Evolutionary conservation across 1,140 invertebrate species (phyloP).

Genomic region (Galleria mellonella): DNA sequence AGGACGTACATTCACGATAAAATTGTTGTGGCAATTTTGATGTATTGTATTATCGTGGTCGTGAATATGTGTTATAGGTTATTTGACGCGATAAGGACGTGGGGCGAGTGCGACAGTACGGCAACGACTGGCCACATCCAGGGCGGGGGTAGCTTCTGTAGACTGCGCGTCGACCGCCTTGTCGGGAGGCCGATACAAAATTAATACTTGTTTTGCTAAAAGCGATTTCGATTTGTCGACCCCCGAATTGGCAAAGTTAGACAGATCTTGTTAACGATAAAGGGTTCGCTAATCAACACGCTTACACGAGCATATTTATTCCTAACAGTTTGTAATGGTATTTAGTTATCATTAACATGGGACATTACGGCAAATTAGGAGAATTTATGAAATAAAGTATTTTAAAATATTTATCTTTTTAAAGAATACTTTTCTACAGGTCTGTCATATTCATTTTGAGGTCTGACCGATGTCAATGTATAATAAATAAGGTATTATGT

Average conservation of each 20-base stretch:
- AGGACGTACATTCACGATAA: too few relatives aligned
- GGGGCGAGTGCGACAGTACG: constrained; percentile 32
- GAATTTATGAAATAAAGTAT: too few relatives aligned
- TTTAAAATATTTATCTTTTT: too few relatives aligned
- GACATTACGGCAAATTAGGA: too few relatives aligned
- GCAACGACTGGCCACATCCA: constrained; percentile 32
- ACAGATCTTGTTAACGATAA: constrained; percentile 65
- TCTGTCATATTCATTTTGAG: too few relatives aligned
- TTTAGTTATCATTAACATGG: not conserved
- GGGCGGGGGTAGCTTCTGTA: constrained; percentile 29
- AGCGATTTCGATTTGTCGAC: constrained; percentile 69
- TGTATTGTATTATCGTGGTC: too few relatives aligned
- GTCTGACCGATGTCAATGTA: too few relatives aligned
- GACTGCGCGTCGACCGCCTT: constrained; percentile 52
- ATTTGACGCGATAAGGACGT: constrained; percentile 19
- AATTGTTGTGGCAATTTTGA: too few relatives aligned
- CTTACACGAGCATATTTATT: not conserved
- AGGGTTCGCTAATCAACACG: constrained; percentile 58
- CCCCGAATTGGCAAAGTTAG: constrained; percentile 67
- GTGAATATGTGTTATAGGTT: not conserved
- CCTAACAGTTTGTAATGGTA: not conserved
- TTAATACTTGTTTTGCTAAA: constrained; percentile 73
- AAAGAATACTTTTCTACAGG: too few relatives aligned
- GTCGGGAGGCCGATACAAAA: constrained; percentile 62
- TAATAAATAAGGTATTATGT: too few relatives aligned